Evolutionary conservation across 2,888 invertebrate genomes (phyloP).

Genomic region (Callyntrura guangdongensis): DNA sequence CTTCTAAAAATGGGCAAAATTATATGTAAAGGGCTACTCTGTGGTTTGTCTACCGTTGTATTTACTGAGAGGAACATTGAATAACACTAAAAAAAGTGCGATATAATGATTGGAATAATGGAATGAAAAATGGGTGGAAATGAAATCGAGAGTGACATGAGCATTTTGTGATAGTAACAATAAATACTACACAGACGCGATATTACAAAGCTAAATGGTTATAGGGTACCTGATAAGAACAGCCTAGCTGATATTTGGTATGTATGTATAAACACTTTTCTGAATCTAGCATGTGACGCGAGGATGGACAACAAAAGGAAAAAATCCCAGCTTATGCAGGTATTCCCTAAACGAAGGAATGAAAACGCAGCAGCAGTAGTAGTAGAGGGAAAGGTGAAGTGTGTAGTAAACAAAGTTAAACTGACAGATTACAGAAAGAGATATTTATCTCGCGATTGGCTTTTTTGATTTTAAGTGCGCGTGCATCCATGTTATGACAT

Average conservation of each 20-base stretch:
- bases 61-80: too few species aligned
- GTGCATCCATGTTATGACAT: slow-evolving; percentile 60
- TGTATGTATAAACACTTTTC: too few species aligned
- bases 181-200: neutral
- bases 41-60: slow-evolving; percentile 7
- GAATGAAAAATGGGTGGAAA: slow-evolving; percentile 6
- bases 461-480: slow-evolving; percentile 18
- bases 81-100: neutral
- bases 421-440: slow-evolving; percentile 15
- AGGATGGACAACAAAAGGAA: slow-evolving; percentile 7
- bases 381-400: slow-evolving; percentile 9
- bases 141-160: slow-evolving; percentile 47
- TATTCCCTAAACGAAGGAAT: neutral
- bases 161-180: slow-evolving; percentile 1
- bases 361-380: neutral
- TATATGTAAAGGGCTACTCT: slow-evolving; percentile 28
- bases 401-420: slow-evolving; percentile 17
- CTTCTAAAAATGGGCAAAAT: neutral
- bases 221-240: neutral
- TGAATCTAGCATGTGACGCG: neutral
- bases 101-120: neutral
- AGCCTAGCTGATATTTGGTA: neutral
- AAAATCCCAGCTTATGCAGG: neutral
- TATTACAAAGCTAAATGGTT: neutral
- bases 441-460: neutral